Evolutionary conservation across 2,113 vertebrate species (phyloP), one percentile per base, ranked within the genome.

Genomic region (Prunella fulvescens): DNA sequence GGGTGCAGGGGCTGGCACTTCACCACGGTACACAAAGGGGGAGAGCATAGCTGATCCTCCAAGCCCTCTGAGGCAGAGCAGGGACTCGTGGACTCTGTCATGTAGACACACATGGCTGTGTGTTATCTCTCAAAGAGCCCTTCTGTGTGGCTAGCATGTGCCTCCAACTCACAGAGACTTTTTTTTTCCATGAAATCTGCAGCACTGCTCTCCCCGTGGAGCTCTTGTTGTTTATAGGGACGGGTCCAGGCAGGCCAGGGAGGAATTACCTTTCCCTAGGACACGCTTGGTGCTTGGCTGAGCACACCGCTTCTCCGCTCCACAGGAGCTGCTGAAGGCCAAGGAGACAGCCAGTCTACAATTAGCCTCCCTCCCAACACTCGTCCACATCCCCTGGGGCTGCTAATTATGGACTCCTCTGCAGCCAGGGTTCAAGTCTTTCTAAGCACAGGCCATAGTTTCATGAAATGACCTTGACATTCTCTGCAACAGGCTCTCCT

Each of bases 301-400:
- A 96, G 86, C 58, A 20, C 50, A 92, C 96, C 18, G 29, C 66
- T 96, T 92, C 90, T 91, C 88, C 87, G 90, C 94, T 96, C 83
- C 92, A 50, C 1, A 11, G 72, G 88, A 95, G 74, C 79, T 97
- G 93, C 92, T 93, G 81, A 94, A 82, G 94, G 79, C 96, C 95
- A 96, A 96, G 97, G 95, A 97, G 97, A 64, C 97, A 96, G 88
- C 42, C 85, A 97, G 96, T 97, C 97, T 97, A 94, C 92, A 96
- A 69, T 90, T 88, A 91, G 61, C 81, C 86, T 95, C 56, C 81
- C 77, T 45, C 39, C 19, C 79, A 73, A 44, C 37, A 47, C 31
- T 37, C 5, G 1, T 83, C 92, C 90, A 56, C 37, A 90, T 81
- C 29, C 76, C 96, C 70, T 71, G 56, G 47, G 84, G 86, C 79